Conservation (phyloP, 1,140 invertebrate genomes). For the Sogatella furcifera region DNA sequence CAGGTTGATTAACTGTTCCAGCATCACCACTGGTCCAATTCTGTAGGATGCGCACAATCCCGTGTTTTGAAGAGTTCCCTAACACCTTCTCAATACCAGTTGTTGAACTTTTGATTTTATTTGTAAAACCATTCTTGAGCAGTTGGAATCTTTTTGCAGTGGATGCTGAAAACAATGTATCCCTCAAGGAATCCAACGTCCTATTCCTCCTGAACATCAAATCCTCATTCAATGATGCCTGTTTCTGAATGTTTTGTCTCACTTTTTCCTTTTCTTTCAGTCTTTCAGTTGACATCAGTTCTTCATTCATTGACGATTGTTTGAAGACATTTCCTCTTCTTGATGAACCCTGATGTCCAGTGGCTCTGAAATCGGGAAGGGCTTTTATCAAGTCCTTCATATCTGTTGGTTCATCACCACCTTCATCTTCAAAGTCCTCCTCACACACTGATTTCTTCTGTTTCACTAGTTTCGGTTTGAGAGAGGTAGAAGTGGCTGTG, state of each 20-base stretch:
- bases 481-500: slow-evolving; percentile 5
- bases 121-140: slow-evolving; percentile 71
- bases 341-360: slow-evolving; percentile 30
- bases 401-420: slow-evolving; percentile 46
- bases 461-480: slow-evolving; percentile 59
- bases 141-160: slow-evolving; percentile 70
- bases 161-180: slow-evolving; percentile 57
- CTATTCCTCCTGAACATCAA: slow-evolving; percentile 57
- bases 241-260: slow-evolving; percentile 77
- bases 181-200: slow-evolving; percentile 58
- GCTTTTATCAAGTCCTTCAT: slow-evolving; percentile 48
- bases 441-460: slow-evolving; percentile 67
- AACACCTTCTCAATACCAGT: slow-evolving; percentile 70
- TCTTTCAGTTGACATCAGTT: slow-evolving; percentile 72
- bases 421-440: slow-evolving; percentile 41
- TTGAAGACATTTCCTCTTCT: slow-evolving; percentile 58
- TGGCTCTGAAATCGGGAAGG: slow-evolving; percentile 45
- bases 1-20: slow-evolving; percentile 10
- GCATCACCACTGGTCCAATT: slow-evolving; percentile 43
- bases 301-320: slow-evolving; percentile 80
- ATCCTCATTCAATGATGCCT: slow-evolving; percentile 78
- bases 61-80: slow-evolving; percentile 46
- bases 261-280: slow-evolving; percentile 71
- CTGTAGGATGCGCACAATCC: slow-evolving; percentile 63
- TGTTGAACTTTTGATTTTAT: slow-evolving; percentile 66